Base-by-base conservation (phyloP, 2,888 invertebrate species). In the Mythimna vitellina region DNA sequence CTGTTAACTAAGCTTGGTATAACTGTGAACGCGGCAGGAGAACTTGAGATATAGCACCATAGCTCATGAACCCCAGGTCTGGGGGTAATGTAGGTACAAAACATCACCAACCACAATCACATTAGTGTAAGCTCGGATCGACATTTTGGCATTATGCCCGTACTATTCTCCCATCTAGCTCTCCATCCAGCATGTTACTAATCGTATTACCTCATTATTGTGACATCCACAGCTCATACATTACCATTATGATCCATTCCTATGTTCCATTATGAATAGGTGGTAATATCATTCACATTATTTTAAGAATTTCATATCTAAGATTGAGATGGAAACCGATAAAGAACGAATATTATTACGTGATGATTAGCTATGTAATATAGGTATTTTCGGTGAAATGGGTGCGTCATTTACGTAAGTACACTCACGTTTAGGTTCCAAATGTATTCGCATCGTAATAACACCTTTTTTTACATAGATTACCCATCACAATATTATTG, bases 141-240 rank as follows among this genome's bases (percentile, higher is more conserved):
- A 60, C 22, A 53, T 70, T 61, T 76, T 80, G 78, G 75, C 85
- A 73, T 22, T 20, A 29, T 61, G 83, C 78, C 77, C 61, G 20
- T 61, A 64, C 54, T 56, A 60, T 53, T n/a, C 66, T 14, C 29
- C 29, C 25, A 61, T 46, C 46, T 51, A 7, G 42, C 46, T 14
- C 38, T 25, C 53, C 32, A 42, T 25, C 57, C 32, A 42, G 42
- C 32, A 49, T 70, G 38, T 64, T 61, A 9, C 60, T 57, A 38
- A 64, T 66, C 54, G 64, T 74, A 77, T 70, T 63, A 65, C 32
- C 65, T 73, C 74, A 74, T 82, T 62, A 74, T 70, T 72, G 51
- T 67, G 81, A 72, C 69, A 72, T 62, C 63, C 51, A 53, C 54
- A 42, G 35, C 42, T 60, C 56, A 54, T 75, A 61, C 32, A 68